Evolutionary conservation across 35 echinoderm and acorn worm genomes (phyloP).

Genomic region (Apostichopus californicus): DNA sequence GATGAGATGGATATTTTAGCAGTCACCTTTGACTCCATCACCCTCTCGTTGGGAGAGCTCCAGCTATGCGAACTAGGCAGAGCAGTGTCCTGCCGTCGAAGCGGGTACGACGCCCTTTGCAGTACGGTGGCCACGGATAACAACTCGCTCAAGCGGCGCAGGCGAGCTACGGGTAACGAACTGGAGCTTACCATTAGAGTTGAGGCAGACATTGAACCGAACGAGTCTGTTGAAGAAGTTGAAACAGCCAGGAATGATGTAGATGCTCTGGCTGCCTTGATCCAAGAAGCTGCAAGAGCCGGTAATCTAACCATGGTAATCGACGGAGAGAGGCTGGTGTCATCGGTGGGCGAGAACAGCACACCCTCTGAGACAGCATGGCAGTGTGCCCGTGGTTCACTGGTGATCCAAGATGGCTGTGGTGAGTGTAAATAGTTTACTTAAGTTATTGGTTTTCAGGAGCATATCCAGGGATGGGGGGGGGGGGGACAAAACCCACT

Average conservation of each 20-base stretch:
- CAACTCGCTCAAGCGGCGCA: not conserved
- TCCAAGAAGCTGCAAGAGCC: not conserved
- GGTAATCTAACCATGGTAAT: conserved; percentile 45
- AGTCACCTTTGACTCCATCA: conserved; percentile 25
- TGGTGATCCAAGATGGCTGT: conserved; percentile 7
- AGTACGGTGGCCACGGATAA: not conserved
- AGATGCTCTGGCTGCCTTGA: not conserved
- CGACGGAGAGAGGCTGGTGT: not conserved
- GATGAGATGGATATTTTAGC: not conserved
- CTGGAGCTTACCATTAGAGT: conserved; percentile 11
- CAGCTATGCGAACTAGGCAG: not conserved
- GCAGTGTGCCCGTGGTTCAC: not conserved
- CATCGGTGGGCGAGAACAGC: not conserved
- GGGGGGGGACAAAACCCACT: too few relatives aligned
- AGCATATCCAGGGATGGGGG: not conserved
- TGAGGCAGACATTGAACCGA: conserved; percentile 7
- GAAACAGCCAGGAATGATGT: conserved; percentile 5
- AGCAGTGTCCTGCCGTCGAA: not conserved
- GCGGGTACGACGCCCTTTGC: not conserved
- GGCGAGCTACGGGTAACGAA: conserved; percentile 4
- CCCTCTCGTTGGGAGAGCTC: not conserved
- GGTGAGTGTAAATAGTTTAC: not conserved
- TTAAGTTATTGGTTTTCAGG: not conserved
- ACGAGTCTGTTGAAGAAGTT: not conserved
- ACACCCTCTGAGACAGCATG: not conserved